phyloP scores from a whole-genome alignment of 2,113 vertebrate species.

The Athene noctua region DNA sequence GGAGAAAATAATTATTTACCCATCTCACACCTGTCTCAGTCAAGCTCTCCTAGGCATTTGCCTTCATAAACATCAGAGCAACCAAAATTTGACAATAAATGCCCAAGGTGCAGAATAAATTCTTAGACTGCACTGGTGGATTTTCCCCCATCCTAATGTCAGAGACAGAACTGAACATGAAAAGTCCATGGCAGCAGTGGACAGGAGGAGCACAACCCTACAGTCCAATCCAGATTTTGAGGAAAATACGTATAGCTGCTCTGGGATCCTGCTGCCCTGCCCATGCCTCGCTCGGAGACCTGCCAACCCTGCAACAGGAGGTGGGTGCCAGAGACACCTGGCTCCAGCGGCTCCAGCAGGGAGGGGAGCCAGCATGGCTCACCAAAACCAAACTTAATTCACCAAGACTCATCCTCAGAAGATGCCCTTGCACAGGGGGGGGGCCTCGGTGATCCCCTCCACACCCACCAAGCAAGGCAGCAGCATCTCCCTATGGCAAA shows the following conservation, averaged over 20 bases:
- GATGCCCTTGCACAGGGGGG: not conserved
- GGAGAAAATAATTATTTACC: not conserved
- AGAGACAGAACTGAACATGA: fast-evolving
- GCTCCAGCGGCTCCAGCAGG: not conserved
- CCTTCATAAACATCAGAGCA: not conserved
- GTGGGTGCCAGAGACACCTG: not conserved
- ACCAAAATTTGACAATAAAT: not conserved
- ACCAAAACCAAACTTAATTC: not conserved
- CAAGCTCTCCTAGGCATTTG: not conserved
- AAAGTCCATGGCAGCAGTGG: not conserved
- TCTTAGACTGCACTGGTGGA: not conserved
- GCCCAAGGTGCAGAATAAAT: not conserved
- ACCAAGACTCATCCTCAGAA: not conserved
- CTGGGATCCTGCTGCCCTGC: not conserved
- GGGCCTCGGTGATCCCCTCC: not conserved
- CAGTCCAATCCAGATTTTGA: not conserved
- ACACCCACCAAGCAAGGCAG: too few species aligned
- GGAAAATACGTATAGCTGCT: not conserved
- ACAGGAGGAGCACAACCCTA: not conserved
- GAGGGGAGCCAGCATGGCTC: not conserved
- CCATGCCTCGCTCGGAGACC: not conserved
- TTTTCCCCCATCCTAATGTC: not conserved
- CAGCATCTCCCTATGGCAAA: not conserved
- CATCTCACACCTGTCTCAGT: not conserved
- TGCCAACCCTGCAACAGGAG: fast-evolving